Conservation (phyloP, 1,140 invertebrate genomes). For the Drosophila quadrilineata region DNA sequence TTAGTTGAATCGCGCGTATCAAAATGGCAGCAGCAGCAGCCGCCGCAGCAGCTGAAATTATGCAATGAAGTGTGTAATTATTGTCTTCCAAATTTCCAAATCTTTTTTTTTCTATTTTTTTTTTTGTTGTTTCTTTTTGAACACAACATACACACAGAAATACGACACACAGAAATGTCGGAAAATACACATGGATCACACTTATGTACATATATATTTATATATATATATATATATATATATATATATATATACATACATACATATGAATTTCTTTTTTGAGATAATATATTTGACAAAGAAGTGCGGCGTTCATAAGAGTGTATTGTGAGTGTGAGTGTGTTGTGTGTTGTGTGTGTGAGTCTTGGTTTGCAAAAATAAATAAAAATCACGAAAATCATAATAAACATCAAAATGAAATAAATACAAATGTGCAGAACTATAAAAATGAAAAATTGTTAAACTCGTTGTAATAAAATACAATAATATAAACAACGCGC, state of each 20-base stretch:
- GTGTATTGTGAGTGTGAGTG: constrained; percentile 7
- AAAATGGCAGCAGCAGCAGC: constrained; percentile 52
- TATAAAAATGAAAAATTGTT: constrained; percentile 9
- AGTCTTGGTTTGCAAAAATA: background rate
- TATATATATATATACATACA: no score
- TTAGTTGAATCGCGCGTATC: constrained; percentile 46
- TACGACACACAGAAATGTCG: no score
- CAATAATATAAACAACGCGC: constrained; percentile 47
- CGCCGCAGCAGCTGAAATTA: constrained; percentile 49
- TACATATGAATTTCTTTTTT: no score
- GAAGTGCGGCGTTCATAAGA: constrained; percentile 1
- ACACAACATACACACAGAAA: constrained; percentile 23
- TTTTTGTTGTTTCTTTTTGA: constrained; percentile 28
- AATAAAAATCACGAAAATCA: no score
- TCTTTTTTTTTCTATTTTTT: constrained; percentile 24
- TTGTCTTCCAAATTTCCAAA: constrained; percentile 16
- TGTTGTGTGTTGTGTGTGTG: background rate
- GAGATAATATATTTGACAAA: no score
- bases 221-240: no score
- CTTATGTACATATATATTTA: no score
- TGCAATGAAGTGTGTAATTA: constrained; percentile 59
- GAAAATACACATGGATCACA: constrained; percentile 20
- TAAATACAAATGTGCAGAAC: constrained; percentile 27
- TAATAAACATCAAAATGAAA: no score
- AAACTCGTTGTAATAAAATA: constrained; percentile 31